These are phyloP conservation scores for Rhagologus leucostigma DNA, from an alignment of 2,113 vertebrate genomes.

Conservation along the genomic window DNA sequence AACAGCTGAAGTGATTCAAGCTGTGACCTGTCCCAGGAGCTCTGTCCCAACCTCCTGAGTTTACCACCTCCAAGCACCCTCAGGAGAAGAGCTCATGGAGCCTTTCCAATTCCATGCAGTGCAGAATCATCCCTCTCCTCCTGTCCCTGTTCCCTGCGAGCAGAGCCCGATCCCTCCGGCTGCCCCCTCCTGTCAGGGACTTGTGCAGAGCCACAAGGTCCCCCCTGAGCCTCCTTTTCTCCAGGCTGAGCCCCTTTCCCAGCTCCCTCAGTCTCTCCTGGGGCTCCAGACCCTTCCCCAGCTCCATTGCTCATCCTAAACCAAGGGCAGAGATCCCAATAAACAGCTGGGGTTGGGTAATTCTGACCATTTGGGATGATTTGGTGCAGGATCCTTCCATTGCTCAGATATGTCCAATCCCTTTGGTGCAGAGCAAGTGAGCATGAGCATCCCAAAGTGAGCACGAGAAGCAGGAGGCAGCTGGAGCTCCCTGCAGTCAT, in stretches of 20 bases:
- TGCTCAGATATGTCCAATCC: neutral
- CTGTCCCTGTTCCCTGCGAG: neutral
- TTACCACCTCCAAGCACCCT: neutral
- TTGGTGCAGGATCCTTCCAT: neutral
- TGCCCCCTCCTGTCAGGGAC: neutral
- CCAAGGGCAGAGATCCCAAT: neutral
- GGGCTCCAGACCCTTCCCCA: neutral
- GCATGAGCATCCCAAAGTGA: neutral
- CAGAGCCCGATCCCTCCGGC: neutral
- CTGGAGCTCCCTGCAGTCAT: neutral
- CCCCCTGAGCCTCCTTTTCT: neutral
- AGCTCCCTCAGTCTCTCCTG: neutral
- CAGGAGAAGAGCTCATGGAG: neutral
- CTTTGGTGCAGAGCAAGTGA: neutral
- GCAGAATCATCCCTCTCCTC: neutral
- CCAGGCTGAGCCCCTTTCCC: neutral
- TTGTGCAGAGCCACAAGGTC: neutral
- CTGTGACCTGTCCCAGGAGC: neutral
- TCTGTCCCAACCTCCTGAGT: neutral
- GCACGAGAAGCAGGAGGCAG: neutral
- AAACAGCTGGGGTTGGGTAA: neutral
- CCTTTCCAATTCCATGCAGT: neutral
- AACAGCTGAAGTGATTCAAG: too few relatives aligned
- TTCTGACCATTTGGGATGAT: neutral
- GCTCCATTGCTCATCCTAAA: neutral